Evolutionary conservation across 1,140 invertebrate genomes (phyloP).

Genomic region (Sarcophaga bullata): DNA sequence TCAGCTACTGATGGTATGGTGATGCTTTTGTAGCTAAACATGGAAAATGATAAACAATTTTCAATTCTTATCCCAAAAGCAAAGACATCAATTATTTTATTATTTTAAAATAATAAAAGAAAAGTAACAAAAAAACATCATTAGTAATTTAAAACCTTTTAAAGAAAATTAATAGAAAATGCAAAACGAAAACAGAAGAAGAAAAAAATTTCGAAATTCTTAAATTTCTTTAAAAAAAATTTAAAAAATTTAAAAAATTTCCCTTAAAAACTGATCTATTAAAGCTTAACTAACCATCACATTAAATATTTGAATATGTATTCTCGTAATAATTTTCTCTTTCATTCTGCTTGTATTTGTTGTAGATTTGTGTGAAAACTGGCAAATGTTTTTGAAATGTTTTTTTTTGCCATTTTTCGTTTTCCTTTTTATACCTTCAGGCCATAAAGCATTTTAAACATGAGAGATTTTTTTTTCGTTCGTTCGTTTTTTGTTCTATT

Average conservation of each 20-base stretch:
- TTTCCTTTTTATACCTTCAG: not conserved
- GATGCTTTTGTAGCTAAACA: not conserved
- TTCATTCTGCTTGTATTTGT: not conserved
- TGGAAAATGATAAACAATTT: not conserved
- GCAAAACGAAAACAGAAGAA: not conserved
- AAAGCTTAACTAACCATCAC: too few relatives aligned
- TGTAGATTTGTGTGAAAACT: not conserved
- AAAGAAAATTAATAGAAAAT: not conserved
- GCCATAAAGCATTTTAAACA: not conserved
- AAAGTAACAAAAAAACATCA: not conserved
- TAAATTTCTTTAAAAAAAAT: too few relatives aligned
- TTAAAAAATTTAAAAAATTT: too few relatives aligned
- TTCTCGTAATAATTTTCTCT: too few relatives aligned
- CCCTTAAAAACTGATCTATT: too few relatives aligned
- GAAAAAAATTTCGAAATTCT: not conserved
- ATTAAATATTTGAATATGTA: too few relatives aligned
- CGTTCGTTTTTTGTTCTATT: not conserved
- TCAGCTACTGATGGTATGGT: constrained; percentile 13
- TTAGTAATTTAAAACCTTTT: not conserved
- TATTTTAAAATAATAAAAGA: not conserved
- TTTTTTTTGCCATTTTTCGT: not conserved
- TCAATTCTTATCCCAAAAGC: not conserved
- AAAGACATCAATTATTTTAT: constrained; percentile 31
- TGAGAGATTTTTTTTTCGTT: not conserved
- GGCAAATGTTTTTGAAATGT: constrained; percentile 24